Conservation (phyloP, 1,140 invertebrate genomes). For the Metopolophium dirhodum region DNA sequence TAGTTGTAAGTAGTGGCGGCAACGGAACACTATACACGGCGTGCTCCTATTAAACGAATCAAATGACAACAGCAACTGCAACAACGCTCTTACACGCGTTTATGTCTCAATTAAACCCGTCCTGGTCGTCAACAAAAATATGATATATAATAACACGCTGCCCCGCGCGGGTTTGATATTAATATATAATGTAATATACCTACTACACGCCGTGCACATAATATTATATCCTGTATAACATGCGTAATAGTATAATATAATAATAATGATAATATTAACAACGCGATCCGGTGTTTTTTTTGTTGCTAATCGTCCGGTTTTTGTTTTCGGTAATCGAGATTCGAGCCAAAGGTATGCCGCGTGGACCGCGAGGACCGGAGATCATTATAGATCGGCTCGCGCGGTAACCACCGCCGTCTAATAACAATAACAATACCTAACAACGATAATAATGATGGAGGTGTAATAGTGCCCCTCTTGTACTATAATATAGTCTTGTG, state of each 20-base stretch:
- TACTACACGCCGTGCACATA: not conserved
- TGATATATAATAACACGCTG: not conserved
- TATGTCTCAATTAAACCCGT: slow-evolving; percentile 52
- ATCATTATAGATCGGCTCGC: not conserved
- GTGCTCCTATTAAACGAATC: slow-evolving; percentile 38
- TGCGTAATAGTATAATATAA: not conserved
- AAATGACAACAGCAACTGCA: slow-evolving; percentile 34
- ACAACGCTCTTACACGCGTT: slow-evolving; percentile 33
- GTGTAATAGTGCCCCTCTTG: not conserved
- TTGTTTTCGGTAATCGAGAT: slow-evolving; percentile 43
- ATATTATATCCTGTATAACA: not conserved
- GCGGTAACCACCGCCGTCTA: not conserved
- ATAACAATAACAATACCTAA: slow-evolving; percentile 27
- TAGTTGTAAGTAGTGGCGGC: slow-evolving; percentile 12
- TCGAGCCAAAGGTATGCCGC: not conserved
- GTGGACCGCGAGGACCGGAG: not conserved
- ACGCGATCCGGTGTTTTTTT: not conserved
- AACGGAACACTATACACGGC: no score
- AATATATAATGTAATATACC: not conserved
- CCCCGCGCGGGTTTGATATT: not conserved
- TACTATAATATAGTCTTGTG: not conserved
- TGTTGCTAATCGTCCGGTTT: not conserved
- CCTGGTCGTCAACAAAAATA: slow-evolving; percentile 3
- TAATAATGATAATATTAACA: not conserved
- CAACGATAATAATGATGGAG: slow-evolving; percentile 30